Evolutionary conservation across 2,888 invertebrate species (phyloP).

Genomic region (Dastarcus helophoroides): DNA sequence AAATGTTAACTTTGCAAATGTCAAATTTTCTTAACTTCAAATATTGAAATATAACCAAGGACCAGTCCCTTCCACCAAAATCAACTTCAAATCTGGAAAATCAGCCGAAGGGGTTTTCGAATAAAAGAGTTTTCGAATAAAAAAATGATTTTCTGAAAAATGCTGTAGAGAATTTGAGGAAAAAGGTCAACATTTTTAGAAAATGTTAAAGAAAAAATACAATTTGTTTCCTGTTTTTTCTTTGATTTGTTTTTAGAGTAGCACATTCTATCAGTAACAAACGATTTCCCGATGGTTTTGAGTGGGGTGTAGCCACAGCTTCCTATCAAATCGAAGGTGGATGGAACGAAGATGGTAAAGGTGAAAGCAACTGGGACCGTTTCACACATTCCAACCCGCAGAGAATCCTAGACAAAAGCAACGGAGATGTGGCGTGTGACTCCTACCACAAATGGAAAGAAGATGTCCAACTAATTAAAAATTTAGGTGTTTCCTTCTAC

Average conservation of each 20-base stretch:
- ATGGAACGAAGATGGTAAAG: slow-evolving; percentile 26
- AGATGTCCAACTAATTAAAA: slow-evolving; percentile 14
- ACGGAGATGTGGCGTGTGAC: slow-evolving; percentile 16
- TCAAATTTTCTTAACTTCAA: too few species aligned
- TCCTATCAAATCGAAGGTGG: slow-evolving; percentile 17
- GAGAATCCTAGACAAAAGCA: slow-evolving; percentile 9
- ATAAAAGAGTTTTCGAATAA: too few species aligned
- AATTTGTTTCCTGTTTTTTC: too few species aligned
- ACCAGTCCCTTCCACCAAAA: too few species aligned
- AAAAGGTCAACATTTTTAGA: too few species aligned
- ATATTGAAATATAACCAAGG: too few species aligned
- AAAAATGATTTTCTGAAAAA: too few species aligned
- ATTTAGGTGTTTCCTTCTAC: slow-evolving; percentile 14
- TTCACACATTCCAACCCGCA: slow-evolving; percentile 32
- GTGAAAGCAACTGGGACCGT: slow-evolving; percentile 14
- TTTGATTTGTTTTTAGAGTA: slow-evolving; percentile 6
- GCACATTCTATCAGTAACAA: slow-evolving; percentile 3
- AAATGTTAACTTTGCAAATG: too few species aligned
- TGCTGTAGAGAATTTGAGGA: too few species aligned
- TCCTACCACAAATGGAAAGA: slow-evolving; percentile 15
- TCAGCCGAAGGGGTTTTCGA: too few species aligned
- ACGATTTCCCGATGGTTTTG: slow-evolving; percentile 13
- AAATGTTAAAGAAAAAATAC: too few species aligned
- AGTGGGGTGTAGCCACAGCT: slow-evolving; percentile 15
- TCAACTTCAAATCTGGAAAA: too few species aligned